A percentile compares a stretch with the other conserved stretches of the same genome.
Evolutionary conservation across 1,140 invertebrate genomes (phyloP).

Genomic region (Brachionus rubens): DNA sequence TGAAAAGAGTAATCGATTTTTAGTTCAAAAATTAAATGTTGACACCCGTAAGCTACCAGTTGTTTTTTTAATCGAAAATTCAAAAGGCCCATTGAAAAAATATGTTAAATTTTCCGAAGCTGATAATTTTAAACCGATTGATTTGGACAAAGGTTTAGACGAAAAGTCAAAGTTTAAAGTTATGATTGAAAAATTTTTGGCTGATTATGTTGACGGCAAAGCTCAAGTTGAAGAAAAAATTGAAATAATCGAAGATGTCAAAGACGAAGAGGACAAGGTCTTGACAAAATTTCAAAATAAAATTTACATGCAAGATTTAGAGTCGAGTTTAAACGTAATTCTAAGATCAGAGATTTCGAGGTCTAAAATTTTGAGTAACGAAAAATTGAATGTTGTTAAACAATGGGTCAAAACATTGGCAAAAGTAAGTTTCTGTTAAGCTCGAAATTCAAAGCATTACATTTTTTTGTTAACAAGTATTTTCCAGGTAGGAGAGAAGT

Average conservation of each 20-base stretch:
- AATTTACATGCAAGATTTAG: constrained; percentile 32
- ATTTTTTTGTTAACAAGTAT: no score
- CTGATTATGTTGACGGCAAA: not conserved
- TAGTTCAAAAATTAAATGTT: not conserved
- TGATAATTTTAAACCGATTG: not conserved
- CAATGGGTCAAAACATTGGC: not conserved
- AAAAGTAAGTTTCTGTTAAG: not conserved
- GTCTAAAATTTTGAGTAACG: not conserved
- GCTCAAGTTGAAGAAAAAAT: not conserved
- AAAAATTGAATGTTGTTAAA: not conserved
- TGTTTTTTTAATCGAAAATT: constrained; percentile 29
- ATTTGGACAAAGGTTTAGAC: not conserved
- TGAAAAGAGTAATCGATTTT: not conserved
- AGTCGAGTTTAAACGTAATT: constrained; percentile 10
- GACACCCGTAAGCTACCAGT: not conserved
- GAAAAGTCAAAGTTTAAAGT: not conserved
- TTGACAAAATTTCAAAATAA: not conserved
- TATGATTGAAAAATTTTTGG: not conserved
- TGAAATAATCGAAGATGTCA: not conserved
- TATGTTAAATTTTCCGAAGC: not conserved
- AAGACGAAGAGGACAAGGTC: not conserved
- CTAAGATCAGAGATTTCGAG: not conserved
- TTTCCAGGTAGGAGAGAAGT: constrained; percentile 39
- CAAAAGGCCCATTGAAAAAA: not conserved
- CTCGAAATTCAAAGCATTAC: no score